Evolutionary conservation across 2,113 vertebrate species (phyloP), one percentile per base, ranked within the genome.

Genomic region (Myanophis thanlyinensis): DNA sequence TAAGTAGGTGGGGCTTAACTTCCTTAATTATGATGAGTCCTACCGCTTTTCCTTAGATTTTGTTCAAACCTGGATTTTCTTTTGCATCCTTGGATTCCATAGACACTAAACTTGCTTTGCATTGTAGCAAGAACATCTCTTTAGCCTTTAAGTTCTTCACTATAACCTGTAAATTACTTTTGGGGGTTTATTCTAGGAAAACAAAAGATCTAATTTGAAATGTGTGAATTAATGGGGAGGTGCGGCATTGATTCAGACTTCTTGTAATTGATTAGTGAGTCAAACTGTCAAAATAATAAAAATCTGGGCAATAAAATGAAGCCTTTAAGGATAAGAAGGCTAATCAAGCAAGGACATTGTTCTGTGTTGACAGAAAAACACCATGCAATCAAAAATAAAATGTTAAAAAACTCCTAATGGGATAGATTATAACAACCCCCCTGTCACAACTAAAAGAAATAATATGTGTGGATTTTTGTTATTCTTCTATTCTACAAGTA

Each of bases 211-310:
- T 90, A 8, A 40, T 90, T 18, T 62, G 52, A 90, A 67, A 20
- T 48, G 25, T 44, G 56, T 56, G 89, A 30, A 84, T 93, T n/a
- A 93, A 48, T 11, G 20, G 23, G 20, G 54, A 54, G 18, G 22
- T 1, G 18, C 5, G 27, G 52, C 53, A 51, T 62, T 67, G 46
- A 53, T 89, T 53, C 73, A 80, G 49, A 23, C 49, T 80, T 80
- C 49, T 46, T 56, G 40, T 23, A 49, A 62, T 9, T 53, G 80
- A 52, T 51, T 51, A 49, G 9, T 88, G 89, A 91, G 30, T 90
- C 85, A 91, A 59, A 59, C 51, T 40, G 54, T 73, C 48, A 88
- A 90, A 54, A 86, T 80, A 80, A 93, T 46, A 91, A n/a, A 80
- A 48, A 88, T 40, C 30, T 88, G 62, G 20, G n/a, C 62, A 84